Evolutionary conservation across 2,797 vertebrate genomes (phyloP).

Genomic region (Coilia nasus): DNA sequence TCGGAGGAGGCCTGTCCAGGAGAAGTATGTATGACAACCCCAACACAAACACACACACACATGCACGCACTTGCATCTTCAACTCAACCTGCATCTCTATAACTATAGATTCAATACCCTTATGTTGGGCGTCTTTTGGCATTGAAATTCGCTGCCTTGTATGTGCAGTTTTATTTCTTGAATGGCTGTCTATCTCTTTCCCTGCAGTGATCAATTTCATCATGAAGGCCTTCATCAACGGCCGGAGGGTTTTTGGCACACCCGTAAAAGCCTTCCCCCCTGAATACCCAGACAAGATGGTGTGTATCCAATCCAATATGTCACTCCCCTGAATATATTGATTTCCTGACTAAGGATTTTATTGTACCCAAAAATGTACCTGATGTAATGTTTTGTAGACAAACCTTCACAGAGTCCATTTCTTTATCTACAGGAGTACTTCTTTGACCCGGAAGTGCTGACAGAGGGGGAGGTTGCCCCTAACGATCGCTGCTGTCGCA

Average conservation of each 20-base stretch:
- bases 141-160: neutral
- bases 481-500: slow-evolving; percentile 94
- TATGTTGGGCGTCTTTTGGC: no score
- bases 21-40: slow-evolving; percentile 81
- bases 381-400: no score
- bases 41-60: neutral
- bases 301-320: slow-evolving; percentile 60
- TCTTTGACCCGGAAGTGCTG: slow-evolving; percentile 92
- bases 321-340: neutral
- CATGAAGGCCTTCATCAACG: slow-evolving; percentile 98
- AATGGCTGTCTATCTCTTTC: neutral
- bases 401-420: neutral
- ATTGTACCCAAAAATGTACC: neutral
- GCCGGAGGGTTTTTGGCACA: slow-evolving; percentile 88
- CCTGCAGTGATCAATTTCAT: slow-evolving; percentile 95
- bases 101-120: no score
- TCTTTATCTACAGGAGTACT: slow-evolving; percentile 82
- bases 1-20: slow-evolving; percentile 92
- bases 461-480: slow-evolving; percentile 93
- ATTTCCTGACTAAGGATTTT: neutral
- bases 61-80: neutral
- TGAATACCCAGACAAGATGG: slow-evolving; percentile 85
- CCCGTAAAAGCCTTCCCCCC: slow-evolving; percentile 82
- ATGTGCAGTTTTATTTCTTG: neutral
- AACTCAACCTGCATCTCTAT: no score